Conservation (phyloP, 2,888 invertebrate genomes). For the Aplocera efformata region DNA sequence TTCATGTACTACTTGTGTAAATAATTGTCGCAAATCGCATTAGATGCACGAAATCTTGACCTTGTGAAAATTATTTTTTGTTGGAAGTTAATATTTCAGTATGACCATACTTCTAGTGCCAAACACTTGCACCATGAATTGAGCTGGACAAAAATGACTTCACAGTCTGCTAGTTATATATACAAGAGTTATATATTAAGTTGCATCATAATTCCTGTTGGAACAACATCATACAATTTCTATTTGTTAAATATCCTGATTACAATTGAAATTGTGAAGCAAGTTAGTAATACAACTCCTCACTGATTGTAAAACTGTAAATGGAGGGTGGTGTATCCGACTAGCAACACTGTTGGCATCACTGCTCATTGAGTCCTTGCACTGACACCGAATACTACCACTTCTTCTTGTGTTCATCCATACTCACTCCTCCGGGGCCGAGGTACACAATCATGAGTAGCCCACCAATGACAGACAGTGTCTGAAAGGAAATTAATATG, state of each 20-base stretch:
- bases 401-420: slow-evolving; percentile 99
- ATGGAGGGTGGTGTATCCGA: slow-evolving; percentile 20
- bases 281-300: background rate
- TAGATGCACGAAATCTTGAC: slow-evolving; percentile 9
- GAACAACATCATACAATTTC: no score
- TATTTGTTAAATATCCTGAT: no score
- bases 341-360: slow-evolving; percentile 20
- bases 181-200: no score
- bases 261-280: no score
- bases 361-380: slow-evolving; percentile 34
- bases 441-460: slow-evolving; percentile 98
- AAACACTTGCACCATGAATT: no score
- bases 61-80: no score
- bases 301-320: slow-evolving; percentile 10
- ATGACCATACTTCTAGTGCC: no score
- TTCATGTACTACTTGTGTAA: slow-evolving; percentile 17
- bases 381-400: slow-evolving; percentile 83
- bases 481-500: slow-evolving; percentile 83
- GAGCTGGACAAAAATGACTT: no score
- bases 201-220: no score
- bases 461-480: slow-evolving; percentile 98
- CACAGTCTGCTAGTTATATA: no score
- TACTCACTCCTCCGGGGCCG: slow-evolving; percentile 99
- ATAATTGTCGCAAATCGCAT: slow-evolving; percentile 14
- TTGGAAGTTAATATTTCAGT: no score